Evolutionary conservation across 2,888 invertebrate genomes (phyloP), one percentile per base, ranked within the genome.

Genomic region (Tuta absoluta): DNA sequence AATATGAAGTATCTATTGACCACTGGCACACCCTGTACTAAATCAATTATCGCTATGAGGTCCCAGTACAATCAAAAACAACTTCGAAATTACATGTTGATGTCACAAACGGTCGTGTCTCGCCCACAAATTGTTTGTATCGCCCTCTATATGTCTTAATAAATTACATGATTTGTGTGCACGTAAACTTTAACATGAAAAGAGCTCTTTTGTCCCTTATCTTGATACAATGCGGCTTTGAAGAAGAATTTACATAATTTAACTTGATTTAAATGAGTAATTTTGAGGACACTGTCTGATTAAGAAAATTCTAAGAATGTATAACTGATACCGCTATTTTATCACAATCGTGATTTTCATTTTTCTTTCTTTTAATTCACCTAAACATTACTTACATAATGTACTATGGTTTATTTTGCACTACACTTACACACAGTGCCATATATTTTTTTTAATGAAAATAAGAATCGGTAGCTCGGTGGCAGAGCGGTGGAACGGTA

Each of bases 21-120:
- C 62, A 67, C 66, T 70, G 66, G 23, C 17, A 59, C 63, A 68
- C 74, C 70, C 69, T 68, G 70, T 66, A 65, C 71, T 75, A 77
- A 73, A 77, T 77, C 75, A 77, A 77, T 77, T 76, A 73, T n/a
- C 33, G 33, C 28, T 56, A 56, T n/a, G 69, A 72, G 72, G 75
- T 72, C 69, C 66, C 58, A 63, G 63, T 68, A 66, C 71, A 72
- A 75, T 76, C 72, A 71, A 66, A 72, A 71, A 70, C 69, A 68
- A 66, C 68, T 67, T 69, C 63, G 48, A 62, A 68, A 67, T 64
- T 66, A 68, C 63, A 67, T 67, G 65, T 68, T 66, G 69, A 69
- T 65, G 65, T 66, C 65, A 64, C 67, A 66, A 68, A 62, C 63
- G 58, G 63, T 62, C 63, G 48, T 59, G 63, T 64, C 3, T 33